Evolutionary conservation across 2,888 invertebrate genomes (phyloP).

Genomic region (Lasioglossum zephyrum): DNA sequence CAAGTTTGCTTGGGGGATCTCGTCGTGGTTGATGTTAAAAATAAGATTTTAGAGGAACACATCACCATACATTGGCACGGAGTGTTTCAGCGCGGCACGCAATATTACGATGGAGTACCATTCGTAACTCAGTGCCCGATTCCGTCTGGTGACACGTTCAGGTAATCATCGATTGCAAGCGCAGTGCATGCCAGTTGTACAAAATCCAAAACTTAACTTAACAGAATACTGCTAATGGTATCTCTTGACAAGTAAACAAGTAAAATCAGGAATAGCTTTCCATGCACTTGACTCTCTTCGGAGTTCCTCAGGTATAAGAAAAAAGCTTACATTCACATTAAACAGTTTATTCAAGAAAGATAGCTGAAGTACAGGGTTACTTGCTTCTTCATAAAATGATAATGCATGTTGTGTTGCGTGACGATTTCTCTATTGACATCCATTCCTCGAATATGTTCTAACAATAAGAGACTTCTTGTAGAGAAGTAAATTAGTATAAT

Average conservation of each 20-base stretch:
- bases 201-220: neutral
- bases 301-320: too few species aligned
- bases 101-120: constrained; percentile 95
- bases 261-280: neutral
- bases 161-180: constrained; percentile 82
- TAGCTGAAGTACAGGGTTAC: neutral
- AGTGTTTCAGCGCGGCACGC: constrained; percentile 91
- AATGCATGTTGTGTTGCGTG: neutral
- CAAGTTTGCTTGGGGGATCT: constrained; percentile 95
- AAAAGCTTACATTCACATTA: too few species aligned
- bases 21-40: constrained; percentile 93
- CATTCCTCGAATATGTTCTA: neutral
- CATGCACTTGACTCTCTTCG: too few species aligned
- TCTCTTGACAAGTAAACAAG: neutral
- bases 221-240: neutral
- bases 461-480: neutral
- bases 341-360: too few species aligned
- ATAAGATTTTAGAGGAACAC: constrained; percentile 93
- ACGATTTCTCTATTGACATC: neutral
- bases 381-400: neutral
- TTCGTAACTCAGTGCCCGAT: constrained; percentile 95
- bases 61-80: constrained; percentile 97
- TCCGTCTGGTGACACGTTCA: constrained; percentile 92
- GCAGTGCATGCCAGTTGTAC: neutral
- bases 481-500: neutral